Base-by-base conservation (phyloP, 2,888 invertebrate genomes). In the Petrophora chlorosata region DNA sequence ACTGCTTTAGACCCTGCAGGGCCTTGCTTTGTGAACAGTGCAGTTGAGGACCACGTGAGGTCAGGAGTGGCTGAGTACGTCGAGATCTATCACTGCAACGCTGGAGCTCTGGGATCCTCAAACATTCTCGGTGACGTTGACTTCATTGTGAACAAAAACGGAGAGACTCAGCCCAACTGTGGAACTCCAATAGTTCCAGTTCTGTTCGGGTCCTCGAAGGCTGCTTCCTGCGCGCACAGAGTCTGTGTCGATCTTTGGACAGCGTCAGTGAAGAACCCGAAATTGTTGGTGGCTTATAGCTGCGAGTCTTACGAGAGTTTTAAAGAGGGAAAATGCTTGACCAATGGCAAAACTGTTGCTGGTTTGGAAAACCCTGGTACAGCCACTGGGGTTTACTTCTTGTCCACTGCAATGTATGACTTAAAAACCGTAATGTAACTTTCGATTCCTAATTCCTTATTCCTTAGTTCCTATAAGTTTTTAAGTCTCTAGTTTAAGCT, bases 61-160 rank as follows among this genome's bases (percentile, higher is more conserved):
- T 80, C 87, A 9, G 86, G 88, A 3, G 91, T 93, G 15, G 93
- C 93, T 0, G 79, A 32, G 5, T 92, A 92, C 59, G 93, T 93
- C 0, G 92, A 93, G 64, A 87, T 91, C 0, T 88, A 93, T 52
- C 93, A 93, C 65, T 93, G 93, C 19, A 92, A 92, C 53, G 91
- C 90, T 43, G 92, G 92, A n/a, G 82, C 81, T 0, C 67, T 92
- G 2, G 92, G 91, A 0, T 85, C 90, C 0, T 82, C 82, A 0
- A 83, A 82, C 40, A 86, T 91, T 0, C 65, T 92, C 17, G 93
- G 90, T 0, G 91, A 92, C 36, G 77, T 90, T 2, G 93, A 93
- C 66, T 92, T 92, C 68, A 92, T 91, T 59, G 85, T 92, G 1
- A 93, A 93, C 61, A 92, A 92, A 58, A 91, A 91, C 22, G 93